These are phyloP conservation scores for Gobiocypris rarus DNA, from an alignment of 2,113 vertebrate genomes.

Conservation along the genomic window DNA sequence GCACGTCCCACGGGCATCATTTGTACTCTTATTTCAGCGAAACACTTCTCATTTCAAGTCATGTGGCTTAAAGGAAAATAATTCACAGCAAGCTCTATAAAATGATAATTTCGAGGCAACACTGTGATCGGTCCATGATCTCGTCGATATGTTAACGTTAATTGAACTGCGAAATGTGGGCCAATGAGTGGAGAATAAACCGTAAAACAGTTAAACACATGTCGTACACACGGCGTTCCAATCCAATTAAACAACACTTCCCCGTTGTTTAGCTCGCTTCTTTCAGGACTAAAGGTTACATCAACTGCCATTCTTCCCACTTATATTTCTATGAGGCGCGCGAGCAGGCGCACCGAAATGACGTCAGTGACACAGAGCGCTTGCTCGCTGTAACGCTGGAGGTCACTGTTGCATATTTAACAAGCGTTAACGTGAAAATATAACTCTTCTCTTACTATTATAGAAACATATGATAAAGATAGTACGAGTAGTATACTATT, in stretches of 20 bases:
- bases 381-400: background rate
- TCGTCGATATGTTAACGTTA: background rate
- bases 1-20: no score
- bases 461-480: no score
- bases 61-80: background rate
- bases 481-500: no score
- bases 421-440: background rate
- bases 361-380: background rate
- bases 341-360: background rate
- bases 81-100: background rate
- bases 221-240: background rate
- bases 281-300: rapidly evolving
- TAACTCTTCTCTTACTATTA: no score
- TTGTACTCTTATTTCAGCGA: background rate
- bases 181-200: background rate
- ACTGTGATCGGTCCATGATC: background rate
- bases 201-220: background rate
- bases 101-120: background rate
- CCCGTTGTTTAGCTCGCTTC: background rate
- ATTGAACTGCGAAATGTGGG: background rate
- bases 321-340: constrained; percentile 7
- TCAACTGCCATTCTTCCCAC: background rate
- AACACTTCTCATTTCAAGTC: background rate
- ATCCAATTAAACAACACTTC: background rate
- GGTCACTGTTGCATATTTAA: constrained; percentile 3